A percentile compares a stretch with the other conserved stretches of the same genome.
phyloP scores from a whole-genome alignment of 2,797 vertebrate genomes.

The Mionectes olivaceus region DNA sequence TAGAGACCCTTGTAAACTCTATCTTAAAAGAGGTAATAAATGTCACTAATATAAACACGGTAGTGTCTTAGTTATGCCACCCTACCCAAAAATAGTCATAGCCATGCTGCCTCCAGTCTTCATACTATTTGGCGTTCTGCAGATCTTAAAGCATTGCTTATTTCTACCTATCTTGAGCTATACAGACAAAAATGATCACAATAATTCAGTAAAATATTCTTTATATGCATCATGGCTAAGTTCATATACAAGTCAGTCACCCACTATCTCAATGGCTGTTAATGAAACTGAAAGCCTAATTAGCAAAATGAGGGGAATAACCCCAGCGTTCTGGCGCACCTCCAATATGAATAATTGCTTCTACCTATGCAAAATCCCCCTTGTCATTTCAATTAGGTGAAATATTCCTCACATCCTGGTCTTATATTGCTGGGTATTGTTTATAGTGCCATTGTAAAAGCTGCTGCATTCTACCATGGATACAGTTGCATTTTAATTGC shows the following conservation, averaged over 20 bases:
- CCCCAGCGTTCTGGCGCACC: constrained; percentile 19
- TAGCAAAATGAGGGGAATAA: constrained; percentile 66
- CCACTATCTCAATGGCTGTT: constrained; percentile 37
- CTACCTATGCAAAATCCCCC: constrained; percentile 48
- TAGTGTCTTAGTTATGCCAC: not conserved
- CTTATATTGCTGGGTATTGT: constrained; percentile 42
- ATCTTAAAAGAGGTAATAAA: not conserved
- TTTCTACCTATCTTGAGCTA: not conserved
- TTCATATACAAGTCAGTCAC: not conserved
- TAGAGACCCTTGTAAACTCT: not conserved
- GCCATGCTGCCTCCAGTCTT: not conserved
- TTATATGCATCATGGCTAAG: not conserved
- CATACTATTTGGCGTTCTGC: not conserved
- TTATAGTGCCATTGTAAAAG: not conserved
- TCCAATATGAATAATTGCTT: constrained; percentile 66
- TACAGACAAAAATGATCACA: not conserved
- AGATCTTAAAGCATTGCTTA: not conserved
- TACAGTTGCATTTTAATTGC: not conserved
- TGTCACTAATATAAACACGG: not conserved
- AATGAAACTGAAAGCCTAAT: constrained; percentile 70
- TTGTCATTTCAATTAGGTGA: constrained; percentile 63
- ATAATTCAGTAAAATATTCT: not conserved
- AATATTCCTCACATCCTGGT: constrained; percentile 52
- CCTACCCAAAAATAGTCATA: not conserved
- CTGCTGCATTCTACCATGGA: not conserved